Conservation (phyloP, 2,113 vertebrate species). For the Psettodes erumei region DNA sequence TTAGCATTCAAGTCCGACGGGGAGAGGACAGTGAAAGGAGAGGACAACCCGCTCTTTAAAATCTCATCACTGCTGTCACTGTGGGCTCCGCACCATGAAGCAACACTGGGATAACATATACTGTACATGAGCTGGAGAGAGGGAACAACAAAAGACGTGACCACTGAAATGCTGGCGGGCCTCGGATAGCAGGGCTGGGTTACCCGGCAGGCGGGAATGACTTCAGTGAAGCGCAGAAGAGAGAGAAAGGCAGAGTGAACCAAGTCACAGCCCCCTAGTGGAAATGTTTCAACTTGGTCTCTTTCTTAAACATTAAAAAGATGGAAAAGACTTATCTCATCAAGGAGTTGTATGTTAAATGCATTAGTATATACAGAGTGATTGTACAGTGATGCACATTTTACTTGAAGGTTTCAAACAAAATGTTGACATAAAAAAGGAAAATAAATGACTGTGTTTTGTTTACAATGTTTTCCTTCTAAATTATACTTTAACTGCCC, state of each 20-base stretch:
- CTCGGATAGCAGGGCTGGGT: slow-evolving; percentile 35
- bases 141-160: slow-evolving; percentile 59
- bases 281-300: slow-evolving; percentile 34
- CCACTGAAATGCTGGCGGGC: slow-evolving; percentile 48
- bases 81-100: slow-evolving; percentile 51
- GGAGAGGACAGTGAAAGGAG: slow-evolving; percentile 63
- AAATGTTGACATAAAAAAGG: slow-evolving; percentile 31
- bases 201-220: slow-evolving; percentile 5
- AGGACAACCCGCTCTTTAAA: slow-evolving; percentile 83
- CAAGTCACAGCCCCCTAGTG: slow-evolving; percentile 51
- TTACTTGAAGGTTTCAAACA: slow-evolving; percentile 4
- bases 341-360: slow-evolving; percentile 18
- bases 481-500: slow-evolving; percentile 50
- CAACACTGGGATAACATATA: slow-evolving; percentile 52
- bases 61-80: slow-evolving; percentile 77
- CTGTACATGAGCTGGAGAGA: slow-evolving; percentile 46
- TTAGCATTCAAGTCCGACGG: slow-evolving; percentile 70
- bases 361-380: not conserved
- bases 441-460: slow-evolving; percentile 33
- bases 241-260: slow-evolving; percentile 26
- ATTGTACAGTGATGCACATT: not conserved
- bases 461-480: slow-evolving; percentile 42
- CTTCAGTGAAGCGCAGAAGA: slow-evolving; percentile 29
- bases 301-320: slow-evolving; percentile 3
- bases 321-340: slow-evolving; percentile 23